Conservation (phyloP, 2,888 invertebrate genomes). For the Oxystoma pomonae region DNA sequence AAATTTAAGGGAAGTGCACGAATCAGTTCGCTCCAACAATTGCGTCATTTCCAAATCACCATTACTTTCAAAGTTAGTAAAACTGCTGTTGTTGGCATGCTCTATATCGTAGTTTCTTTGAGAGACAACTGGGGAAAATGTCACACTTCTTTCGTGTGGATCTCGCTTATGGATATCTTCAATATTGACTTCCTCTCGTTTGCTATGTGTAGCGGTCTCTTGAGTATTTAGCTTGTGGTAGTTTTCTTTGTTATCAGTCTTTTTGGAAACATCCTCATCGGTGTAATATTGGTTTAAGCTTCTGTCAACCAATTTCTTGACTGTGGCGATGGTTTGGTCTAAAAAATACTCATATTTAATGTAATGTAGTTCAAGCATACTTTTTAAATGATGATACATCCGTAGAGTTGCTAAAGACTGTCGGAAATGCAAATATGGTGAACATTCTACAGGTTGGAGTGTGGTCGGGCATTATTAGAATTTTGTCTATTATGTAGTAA, state of each 20-base stretch:
- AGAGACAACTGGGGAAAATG: constrained; percentile 25
- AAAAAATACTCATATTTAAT: too few relatives aligned
- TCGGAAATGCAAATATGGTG: too few relatives aligned
- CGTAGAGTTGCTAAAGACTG: too few relatives aligned
- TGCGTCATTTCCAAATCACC: background rate
- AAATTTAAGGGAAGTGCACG: background rate
- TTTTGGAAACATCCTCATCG: constrained; percentile 6
- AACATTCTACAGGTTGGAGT: too few relatives aligned
- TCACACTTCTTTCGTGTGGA: constrained; percentile 22
- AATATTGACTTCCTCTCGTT: background rate
- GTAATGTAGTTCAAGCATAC: too few relatives aligned
- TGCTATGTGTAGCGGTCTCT: background rate
- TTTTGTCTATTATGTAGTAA: too few relatives aligned
- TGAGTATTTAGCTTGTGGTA: background rate
- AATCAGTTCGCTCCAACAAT: background rate
- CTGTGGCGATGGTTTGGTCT: constrained; percentile 41
- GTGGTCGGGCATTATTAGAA: too few relatives aligned
- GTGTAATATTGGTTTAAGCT: constrained; percentile 28
- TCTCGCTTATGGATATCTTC: constrained; percentile 7
- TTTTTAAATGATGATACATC: background rate
- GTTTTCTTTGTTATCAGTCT: background rate
- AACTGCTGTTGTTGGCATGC: constrained; percentile 1
- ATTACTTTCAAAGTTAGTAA: background rate
- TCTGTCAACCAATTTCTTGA: constrained; percentile 40
- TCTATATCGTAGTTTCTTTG: constrained; percentile 18